phyloP scores from a whole-genome alignment of 2,888 invertebrate genomes.

The Cordilura impudica region DNA sequence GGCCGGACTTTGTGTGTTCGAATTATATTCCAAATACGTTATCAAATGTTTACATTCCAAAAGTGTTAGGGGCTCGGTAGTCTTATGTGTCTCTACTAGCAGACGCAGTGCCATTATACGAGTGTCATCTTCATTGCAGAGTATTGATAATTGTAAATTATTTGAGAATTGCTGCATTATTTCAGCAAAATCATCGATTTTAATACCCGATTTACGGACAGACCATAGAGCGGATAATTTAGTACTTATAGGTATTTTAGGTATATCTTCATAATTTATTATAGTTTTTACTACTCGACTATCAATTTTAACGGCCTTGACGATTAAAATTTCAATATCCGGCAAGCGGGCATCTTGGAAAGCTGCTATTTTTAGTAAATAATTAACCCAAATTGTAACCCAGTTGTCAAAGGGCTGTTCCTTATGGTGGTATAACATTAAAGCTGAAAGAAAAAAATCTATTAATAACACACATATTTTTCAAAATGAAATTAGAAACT shows the following conservation, averaged over 20 bases:
- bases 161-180: constrained; percentile 79
- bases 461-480: too few relatives aligned
- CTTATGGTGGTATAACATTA: constrained; percentile 79
- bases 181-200: constrained; percentile 64
- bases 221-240: constrained; percentile 75
- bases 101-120: constrained; percentile 84
- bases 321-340: constrained; percentile 70
- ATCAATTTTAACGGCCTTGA: constrained; percentile 73
- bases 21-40: constrained; percentile 83
- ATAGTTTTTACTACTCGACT: constrained; percentile 68
- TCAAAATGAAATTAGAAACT: too few relatives aligned
- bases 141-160: constrained; percentile 80
- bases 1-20: constrained; percentile 83
- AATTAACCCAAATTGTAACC: constrained; percentile 79
- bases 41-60: constrained; percentile 83
- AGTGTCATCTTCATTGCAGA: constrained; percentile 79
- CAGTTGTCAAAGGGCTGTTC: constrained; percentile 77
- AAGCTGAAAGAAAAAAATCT: constrained; percentile 63
- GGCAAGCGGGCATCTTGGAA: constrained; percentile 66
- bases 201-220: constrained; percentile 78
- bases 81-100: constrained; percentile 86
- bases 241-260: constrained; percentile 69
- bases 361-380: constrained; percentile 67
- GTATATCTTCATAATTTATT: constrained; percentile 57
- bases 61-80: constrained; percentile 82